Evolutionary conservation across 2,113 vertebrate genomes (phyloP), one percentile per base, ranked within the genome.

Genomic region (Dinomys branickii): DNA sequence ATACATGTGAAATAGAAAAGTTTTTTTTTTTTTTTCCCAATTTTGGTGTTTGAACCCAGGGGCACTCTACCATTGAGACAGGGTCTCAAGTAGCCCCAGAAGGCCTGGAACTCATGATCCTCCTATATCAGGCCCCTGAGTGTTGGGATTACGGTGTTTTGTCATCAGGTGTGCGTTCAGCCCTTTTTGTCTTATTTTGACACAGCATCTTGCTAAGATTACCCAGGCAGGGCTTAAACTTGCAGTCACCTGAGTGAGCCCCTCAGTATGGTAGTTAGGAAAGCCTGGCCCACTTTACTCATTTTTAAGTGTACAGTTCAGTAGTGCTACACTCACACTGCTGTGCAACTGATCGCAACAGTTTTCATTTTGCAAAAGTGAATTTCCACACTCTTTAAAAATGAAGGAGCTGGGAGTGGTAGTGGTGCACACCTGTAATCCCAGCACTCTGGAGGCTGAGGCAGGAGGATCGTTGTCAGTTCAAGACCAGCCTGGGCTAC

Each of bases 291-390:
- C 47, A 50, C 44, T 28, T 93, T 85, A 85, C 67, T 58, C 44
- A 89, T 85, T 69, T 96, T 58, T 88, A 78, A 63, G 54, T 26
- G 54, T 20, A 85, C 17, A 89, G 41, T 75, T 85, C 92, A 81
- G 54, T 17, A 81, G 26, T 52, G 58, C 44, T 87, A 54, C 19
- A 95, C 67, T 91, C 87, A 56, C 61, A 93, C 0, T 78, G 83
- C 13, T 56, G n/a, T 59, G 41, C 35, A 92, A 85, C 47, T 47
- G 69, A 67, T 77, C 22, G 86, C 58, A 82, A 93, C 44, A 87
- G n/a, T 86, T 65, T 61, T 90, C 88, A 85, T 63, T 73, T 91
- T n/a, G 63, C 33, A 93, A 87, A 87, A 77, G 17, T 41, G 30
- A 95, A 80, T 54, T n/a, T 82, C 65, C 73, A 73, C 17, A 63